Base-by-base conservation (phyloP, 53 echinoderm and acorn worm species). In the Holothuria scabra region DNA sequence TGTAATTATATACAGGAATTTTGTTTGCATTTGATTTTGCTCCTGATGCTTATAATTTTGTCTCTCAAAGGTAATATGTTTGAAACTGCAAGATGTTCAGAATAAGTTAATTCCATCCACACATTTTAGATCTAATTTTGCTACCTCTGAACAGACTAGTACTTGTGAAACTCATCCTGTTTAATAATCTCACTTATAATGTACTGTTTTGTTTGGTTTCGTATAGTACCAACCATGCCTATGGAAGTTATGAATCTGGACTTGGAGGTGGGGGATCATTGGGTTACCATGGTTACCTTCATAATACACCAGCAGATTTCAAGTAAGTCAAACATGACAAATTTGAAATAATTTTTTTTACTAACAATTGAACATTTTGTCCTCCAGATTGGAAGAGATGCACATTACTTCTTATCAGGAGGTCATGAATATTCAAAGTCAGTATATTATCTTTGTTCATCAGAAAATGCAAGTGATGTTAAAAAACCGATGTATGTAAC, bases 301-400 rank as follows among this genome's bases (percentile, higher is more conserved):
- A 99, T 79, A 95, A 99, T 82, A 94, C 99, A 60, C 99, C 99
- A 28, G 94, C 95, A 66, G 99, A 99, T 44, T 99, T 94, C 86
- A 99, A 95, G 97, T 97, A 87, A 97, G 97, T 91, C 26, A 72
- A 14, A 18, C 1, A 16, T 48, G 12, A 48, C 8, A 52, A 52
- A 18, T 18, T 3, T 52, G 4, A 14, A 52, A 24, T 13, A 20
- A 59, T 35, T 41, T 52, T 52, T 16, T 18, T 52, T 1, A 18
- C 18, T 52, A 1, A 4, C 18, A 52, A 1, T n/a, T 52, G 14
- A 52, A 18, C 16, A 52, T 1, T 18, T 16, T 52, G 52, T 52
- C 52, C 18, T 52, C 3, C 16, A 16, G 14, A 52, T 1, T 16
- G 18, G 52, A 52, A 52, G 0, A 1, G 14, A 0, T 52, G 18